Evolutionary conservation across 2,797 vertebrate species (phyloP), one percentile per base, ranked within the genome.

Genomic region (Uromys caudimaculatus): DNA sequence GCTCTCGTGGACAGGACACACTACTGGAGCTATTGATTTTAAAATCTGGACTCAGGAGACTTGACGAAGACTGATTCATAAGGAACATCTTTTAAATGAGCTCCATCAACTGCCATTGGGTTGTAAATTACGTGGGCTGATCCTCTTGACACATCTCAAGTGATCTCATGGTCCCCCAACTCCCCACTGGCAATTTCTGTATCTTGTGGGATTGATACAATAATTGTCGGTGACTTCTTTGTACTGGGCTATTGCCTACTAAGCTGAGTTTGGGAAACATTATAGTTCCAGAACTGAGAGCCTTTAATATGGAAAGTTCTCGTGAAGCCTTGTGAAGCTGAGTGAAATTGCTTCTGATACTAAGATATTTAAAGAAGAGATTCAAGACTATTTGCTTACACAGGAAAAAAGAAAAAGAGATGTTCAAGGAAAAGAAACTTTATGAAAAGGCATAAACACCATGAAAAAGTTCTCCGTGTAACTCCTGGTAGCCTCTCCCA

Each of bases 231-330:
- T 77, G 75, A 95, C 54, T 90, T 83, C 82, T 64, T 93, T 90
- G 93, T 76, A 67, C 5, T 91, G 90, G 12, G 47, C 41, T 71
- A 52, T 87, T 24, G 52, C 19, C 89, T 78, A 78, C 54, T 92
- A 84, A 94, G 89, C 62, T 95, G 75, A 96, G 54, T 90, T 97
- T 82, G 71, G 64, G 78, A 95, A 90, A 95, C 73, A 93, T 2
- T 62, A 88, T 10, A 91, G 71, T 16, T 95, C 73, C 86, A 24
- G 1, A 38, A 94, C 58, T 27, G 32, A 94, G 38, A 92, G 16
- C 85, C 69, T 76, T 81, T 71, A 93, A 86, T 87, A 73, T 32
- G 27, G 77, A 92, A 62, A 91, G 47, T 27, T 78, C 79, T 58
- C 85, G 56, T 64, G 82, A 23, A 78, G 79, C 62, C 17, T 47